A percentile compares a stretch with the other conserved stretches of the same genome.
Evolutionary conservation across 2,888 invertebrate species (phyloP).

Genomic region (Cryptus viduatorius): DNA sequence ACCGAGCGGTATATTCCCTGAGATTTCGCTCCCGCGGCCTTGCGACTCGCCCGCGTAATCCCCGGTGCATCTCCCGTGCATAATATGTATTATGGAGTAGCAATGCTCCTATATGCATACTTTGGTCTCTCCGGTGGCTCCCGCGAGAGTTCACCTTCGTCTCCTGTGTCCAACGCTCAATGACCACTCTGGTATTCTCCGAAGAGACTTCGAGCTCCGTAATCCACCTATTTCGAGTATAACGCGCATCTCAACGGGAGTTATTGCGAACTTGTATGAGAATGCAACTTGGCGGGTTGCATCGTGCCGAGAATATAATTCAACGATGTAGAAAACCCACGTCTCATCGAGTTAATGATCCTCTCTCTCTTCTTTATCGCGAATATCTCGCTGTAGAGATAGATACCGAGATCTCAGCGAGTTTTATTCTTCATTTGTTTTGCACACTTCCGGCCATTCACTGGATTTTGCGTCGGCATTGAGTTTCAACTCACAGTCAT

Average conservation of each 20-base stretch:
- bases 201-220: slow-evolving; percentile 17
- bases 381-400: slow-evolving; percentile 9
- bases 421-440: slow-evolving; percentile 18
- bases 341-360: slow-evolving; percentile 64
- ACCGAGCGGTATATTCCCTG: slow-evolving; percentile 3
- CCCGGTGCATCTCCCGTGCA: slow-evolving; percentile 51
- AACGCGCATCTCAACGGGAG: slow-evolving; percentile 24
- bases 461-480: slow-evolving; percentile 4
- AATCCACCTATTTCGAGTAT: slow-evolving; percentile 45
- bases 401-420: slow-evolving; percentile 41
- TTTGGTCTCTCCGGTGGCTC: slow-evolving; percentile 3
- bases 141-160: slow-evolving; percentile 55
- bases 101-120: neutral
- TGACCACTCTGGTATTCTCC: slow-evolving; percentile 39
- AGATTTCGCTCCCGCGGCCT: slow-evolving; percentile 59
- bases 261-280: slow-evolving; percentile 45
- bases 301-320: slow-evolving; percentile 46
- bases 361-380: slow-evolving; percentile 27
- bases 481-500: neutral
- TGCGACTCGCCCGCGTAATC: slow-evolving; percentile 63
- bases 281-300: slow-evolving; percentile 49
- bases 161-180: slow-evolving; percentile 38
- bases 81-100: slow-evolving; percentile 63
- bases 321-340: slow-evolving; percentile 31
- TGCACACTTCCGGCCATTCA: slow-evolving; percentile 38